Evolutionary conservation across 1,140 invertebrate species (phyloP), one percentile per base, ranked within the genome.

Genomic region (Nautilus pompilius): DNA sequence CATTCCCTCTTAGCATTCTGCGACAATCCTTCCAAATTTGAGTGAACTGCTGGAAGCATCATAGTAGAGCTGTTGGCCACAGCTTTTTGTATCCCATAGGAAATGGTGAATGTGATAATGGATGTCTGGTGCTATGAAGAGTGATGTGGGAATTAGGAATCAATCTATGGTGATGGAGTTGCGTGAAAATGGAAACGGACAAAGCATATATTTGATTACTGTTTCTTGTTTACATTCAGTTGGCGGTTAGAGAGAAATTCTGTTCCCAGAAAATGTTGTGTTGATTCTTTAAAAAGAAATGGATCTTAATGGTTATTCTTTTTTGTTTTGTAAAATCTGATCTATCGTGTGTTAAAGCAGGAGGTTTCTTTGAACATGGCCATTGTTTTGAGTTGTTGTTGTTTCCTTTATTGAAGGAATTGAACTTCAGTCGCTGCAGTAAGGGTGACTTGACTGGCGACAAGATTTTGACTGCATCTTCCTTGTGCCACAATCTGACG

Each of bases 361-460:
- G 24, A 32, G 24, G 10, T 4, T 13, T n/a, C 29, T 17, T 24
- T 13, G n/a, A 24, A 22, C 22, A 26, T 48, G 34, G 15, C n/a
- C n/a, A n/a, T n/a, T n/a, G 29, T 60, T 30, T 3, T 57, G 55
- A 20, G 32, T 15, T 46, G 22, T 45, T 65, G 46, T 32, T 56
- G 49, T 33, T 62, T 8, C 46, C 32, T 65, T 8, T 26, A 33
- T 71, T 65, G 5, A 59, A 81, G 80, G 76, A 80, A 59, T 61
- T 81, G 65, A 77, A 78, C 57, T 65, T 80, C 32, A 71, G 72
- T 57, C 68, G 78, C 0, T 80, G 80, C 58, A 76, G 74, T 64
- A 65, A 69, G 54, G 80, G 80, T 28, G 70, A 69, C 22, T 64
- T 81, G 57, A 76, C 67, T n/a, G 80, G 80, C 41, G 74, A 80